Evolutionary conservation across 2,113 vertebrate genomes (phyloP), one percentile per base, ranked within the genome.

Genomic region (Ptilorrhoa leucosticta): DNA sequence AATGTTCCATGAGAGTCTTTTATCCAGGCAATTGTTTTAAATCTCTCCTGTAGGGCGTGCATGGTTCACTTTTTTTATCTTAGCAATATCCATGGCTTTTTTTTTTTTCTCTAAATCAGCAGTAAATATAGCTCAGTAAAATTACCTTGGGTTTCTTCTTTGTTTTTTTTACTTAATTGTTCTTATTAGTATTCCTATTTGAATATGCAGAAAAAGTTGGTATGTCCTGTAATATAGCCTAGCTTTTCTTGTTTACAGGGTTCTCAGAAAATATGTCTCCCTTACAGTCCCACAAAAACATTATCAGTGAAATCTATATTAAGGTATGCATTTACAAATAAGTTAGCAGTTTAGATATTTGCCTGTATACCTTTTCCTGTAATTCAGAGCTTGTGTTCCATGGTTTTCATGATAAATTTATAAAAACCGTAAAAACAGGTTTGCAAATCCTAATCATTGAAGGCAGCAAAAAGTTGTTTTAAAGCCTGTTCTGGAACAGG

Each of bases 261-360:
- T 83, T 99, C 99, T 57, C 98, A 99, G 98, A 99, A 99, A 98
- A 99, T 99, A 96, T 99, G 99, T 98, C 99, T 99, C 91, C 99
- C 99, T 65, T 99, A 99, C 95, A 99, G 99, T 96, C 99, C 99
- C 58, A 99, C 99, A 68, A 99, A 99, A 98, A 99, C 99, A 33
- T 98, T 99, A 90, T 99, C 99, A 63, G 99, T 99, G 97, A 99
- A 99, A 98, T 99, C 99, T 97, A 99, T 99, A 97, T 98, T 99
- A 98, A 99, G 99, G 99, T 99, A 97, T 97, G 98, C 96, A 42
- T 94, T 68, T 54, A 56, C 10, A 27, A 53, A 8, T 26, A 45
- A 68, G 13, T 47, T 72, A 20, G 6, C 15, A 7, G 12, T 50
- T 76, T 47, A 51, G 35, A 8, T 78, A 54, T 33, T 73, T 65